phyloP scores from a whole-genome alignment of 2,888 invertebrate species.

The Leptinotarsa rubiginosa region DNA sequence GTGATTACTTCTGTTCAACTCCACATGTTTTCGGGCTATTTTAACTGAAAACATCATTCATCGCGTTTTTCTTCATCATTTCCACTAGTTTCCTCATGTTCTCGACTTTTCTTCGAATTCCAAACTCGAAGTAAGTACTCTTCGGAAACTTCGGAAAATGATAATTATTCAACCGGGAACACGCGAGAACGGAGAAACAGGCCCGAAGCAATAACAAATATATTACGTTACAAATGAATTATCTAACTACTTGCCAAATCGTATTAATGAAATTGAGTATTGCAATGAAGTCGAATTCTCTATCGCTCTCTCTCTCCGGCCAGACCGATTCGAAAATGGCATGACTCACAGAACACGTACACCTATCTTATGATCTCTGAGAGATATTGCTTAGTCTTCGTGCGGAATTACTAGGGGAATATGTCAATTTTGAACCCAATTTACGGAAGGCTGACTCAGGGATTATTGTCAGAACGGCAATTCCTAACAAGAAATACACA shows the following conservation, averaged over 20 bases:
- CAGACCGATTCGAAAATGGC: conserved; percentile 29
- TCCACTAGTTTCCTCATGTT: conserved; percentile 1
- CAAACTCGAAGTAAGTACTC: conserved; percentile 20
- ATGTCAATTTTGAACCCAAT: conserved; percentile 21
- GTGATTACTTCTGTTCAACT: background rate
- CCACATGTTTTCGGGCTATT: conserved; percentile 11
- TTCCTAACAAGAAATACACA: conserved; percentile 3
- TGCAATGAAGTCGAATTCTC: conserved; percentile 55
- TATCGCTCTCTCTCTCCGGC: conserved; percentile 40
- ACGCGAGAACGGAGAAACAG: conserved; percentile 36
- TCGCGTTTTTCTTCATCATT: background rate
- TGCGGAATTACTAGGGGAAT: conserved; percentile 15
- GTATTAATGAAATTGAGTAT: conserved; percentile 59
- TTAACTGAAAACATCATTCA: conserved; percentile 13
- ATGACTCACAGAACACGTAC: conserved; percentile 44
- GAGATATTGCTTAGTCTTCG: conserved; percentile 38
- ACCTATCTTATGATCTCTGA: conserved; percentile 41
- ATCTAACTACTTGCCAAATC: conserved; percentile 56
- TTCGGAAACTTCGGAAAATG: conserved; percentile 29
- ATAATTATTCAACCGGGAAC: conserved; percentile 37
- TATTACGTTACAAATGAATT: conserved; percentile 55
- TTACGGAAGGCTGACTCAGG: conserved; percentile 16
- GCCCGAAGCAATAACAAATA: conserved; percentile 46
- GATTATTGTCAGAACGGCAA: conserved; percentile 19
- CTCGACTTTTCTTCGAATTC: conserved; percentile 8